phyloP scores from a whole-genome alignment of 2,797 vertebrate species.

The Pangasius krempfi region DNA sequence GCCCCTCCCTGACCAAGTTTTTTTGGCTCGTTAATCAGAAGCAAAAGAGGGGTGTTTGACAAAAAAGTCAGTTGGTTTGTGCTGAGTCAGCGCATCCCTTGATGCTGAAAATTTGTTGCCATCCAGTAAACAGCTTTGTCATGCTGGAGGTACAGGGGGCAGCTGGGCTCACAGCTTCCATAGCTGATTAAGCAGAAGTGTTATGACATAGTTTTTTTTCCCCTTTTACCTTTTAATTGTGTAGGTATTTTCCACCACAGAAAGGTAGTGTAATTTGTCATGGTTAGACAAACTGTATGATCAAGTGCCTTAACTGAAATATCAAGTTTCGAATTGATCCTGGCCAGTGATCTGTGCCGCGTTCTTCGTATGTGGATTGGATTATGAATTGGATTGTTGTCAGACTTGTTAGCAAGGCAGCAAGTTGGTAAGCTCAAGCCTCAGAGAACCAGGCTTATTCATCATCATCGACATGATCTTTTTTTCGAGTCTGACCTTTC shows the following conservation, averaged over 20 bases:
- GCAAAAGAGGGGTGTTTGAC: constrained; percentile 28
- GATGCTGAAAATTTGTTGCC: constrained; percentile 45
- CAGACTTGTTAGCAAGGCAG: background rate
- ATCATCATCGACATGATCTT: background rate
- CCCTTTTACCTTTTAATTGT: background rate
- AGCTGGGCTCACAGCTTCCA: constrained; percentile 19
- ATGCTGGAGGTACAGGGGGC: background rate
- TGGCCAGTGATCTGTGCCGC: background rate
- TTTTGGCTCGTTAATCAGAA: constrained; percentile 49
- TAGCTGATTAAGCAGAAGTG: constrained; percentile 33
- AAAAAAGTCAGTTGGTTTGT: constrained; percentile 36
- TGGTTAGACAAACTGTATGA: background rate
- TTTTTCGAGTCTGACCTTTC: no score
- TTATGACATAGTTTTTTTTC: background rate
- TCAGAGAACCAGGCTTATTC: background rate
- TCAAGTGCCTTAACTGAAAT: background rate
- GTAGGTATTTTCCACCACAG: background rate
- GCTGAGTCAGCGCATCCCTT: constrained; percentile 54
- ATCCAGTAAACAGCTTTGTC: constrained; percentile 50
- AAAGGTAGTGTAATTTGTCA: background rate
- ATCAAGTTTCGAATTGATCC: background rate
- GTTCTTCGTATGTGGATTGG: background rate
- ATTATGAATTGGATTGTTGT: background rate
- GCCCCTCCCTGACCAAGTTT: constrained; percentile 36
- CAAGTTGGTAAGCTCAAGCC: no score